A percentile compares a stretch with the other conserved stretches of the same genome.
phyloP scores from a whole-genome alignment of 1,140 invertebrate genomes.

The Sesamia nonagrioides region DNA sequence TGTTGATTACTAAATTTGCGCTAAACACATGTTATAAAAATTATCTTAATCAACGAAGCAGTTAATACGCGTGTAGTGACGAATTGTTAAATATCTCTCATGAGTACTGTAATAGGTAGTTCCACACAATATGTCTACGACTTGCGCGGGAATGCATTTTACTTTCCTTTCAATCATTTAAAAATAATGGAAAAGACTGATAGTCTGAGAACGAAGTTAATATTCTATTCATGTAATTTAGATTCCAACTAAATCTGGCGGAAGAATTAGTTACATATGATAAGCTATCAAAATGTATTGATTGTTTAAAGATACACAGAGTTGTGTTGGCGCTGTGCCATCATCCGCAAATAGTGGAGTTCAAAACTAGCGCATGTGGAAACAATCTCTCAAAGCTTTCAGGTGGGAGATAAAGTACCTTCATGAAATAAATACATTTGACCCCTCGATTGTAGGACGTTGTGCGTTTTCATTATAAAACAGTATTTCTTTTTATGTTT shows the following conservation, averaged over 20 bases:
- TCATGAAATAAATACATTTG: slow-evolving; percentile 7
- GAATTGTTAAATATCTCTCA: too few species aligned
- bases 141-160: neutral
- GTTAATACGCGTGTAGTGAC: too few species aligned
- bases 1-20: too few species aligned
- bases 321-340: slow-evolving; percentile 52
- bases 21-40: too few species aligned
- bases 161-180: neutral
- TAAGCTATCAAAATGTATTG: slow-evolving; percentile 33
- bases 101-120: neutral
- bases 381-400: slow-evolving; percentile 33
- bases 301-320: slow-evolving; percentile 38
- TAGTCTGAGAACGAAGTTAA: neutral
- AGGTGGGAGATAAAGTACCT: slow-evolving; percentile 26
- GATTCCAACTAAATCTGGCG: neutral
- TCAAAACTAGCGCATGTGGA: slow-evolving; percentile 46
- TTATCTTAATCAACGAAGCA: too few species aligned
- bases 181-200: neutral
- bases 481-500: neutral
- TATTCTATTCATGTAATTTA: neutral
- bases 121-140: neutral
- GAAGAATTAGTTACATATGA: slow-evolving; percentile 8
- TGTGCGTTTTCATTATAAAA: neutral
- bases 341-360: slow-evolving; percentile 47
- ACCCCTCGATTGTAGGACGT: neutral